Evolutionary conservation across 2,797 vertebrate genomes (phyloP), one percentile per base, ranked within the genome.

Genomic region (Trachops cirrhosus): DNA sequence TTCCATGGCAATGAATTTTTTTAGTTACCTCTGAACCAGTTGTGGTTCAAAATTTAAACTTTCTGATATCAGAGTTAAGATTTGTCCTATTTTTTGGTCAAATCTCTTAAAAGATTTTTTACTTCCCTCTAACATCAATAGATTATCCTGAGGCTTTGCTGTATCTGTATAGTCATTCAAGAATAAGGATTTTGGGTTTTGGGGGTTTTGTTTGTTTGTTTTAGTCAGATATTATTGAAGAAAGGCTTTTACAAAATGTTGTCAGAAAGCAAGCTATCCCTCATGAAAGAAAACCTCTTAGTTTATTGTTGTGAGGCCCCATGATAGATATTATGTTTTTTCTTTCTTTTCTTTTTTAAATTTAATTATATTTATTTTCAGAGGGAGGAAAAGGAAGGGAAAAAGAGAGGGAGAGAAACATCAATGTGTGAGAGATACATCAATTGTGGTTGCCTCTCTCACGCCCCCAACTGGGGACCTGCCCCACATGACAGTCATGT

Each of bases 221-320:
- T 29, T 29, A 62, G 59, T 62, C 59, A 74, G 19, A 26, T 5
- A 4, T 82, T 94, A 19, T 52, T 92, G 77, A 86, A 75, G 46
- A 46, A 96, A 92, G 54, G 37, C 62, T 87, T 67, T 79, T 93
- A 92, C 34, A 82, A 34, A 80, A 62, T 82, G 52, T 87, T 86
- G 41, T 48, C 29, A 64, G 57, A 87, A 93, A 82, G 34, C 12
- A 57, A 80, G 24, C 46, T 46, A 4, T 67, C 59, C 15, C n/a
- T 64, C n/a, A 18, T 79, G 67, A 79, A 93, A 86, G 41, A 67
- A 68, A 34, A 67, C 39, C 15, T 67, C 41, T 16, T 44, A 59
- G 22, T 75, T 90, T 84, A 29, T 48, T 89, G 67, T 52, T 90
- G 2, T 15, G 41, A 80, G 74, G 1, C 79, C 34, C 59, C 68